These are phyloP conservation scores for Tetramorium simillimum DNA, from an alignment of 1,140 invertebrate genomes.

Conservation along the genomic window DNA sequence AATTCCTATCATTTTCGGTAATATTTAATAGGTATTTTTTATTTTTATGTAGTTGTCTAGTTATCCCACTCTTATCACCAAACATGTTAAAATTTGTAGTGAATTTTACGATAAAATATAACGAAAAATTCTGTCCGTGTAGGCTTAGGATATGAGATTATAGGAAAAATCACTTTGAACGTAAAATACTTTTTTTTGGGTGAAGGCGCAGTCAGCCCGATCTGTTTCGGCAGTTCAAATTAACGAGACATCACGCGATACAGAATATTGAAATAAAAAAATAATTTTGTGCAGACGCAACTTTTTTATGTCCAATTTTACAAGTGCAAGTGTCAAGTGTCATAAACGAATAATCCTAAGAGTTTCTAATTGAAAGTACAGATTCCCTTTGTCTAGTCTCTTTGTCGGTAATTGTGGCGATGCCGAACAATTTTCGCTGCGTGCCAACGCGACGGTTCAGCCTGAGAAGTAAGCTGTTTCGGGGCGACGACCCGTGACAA, in stretches of 20 bases:
- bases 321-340: neutral
- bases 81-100: too few species aligned
- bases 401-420: neutral
- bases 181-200: too few species aligned
- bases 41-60: too few species aligned
- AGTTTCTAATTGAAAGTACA: neutral
- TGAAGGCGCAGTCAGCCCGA: neutral
- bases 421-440: neutral
- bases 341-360: neutral
- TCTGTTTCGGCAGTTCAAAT: neutral
- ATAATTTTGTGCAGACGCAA: neutral
- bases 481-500: neutral
- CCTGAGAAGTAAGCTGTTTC: conserved; percentile 16
- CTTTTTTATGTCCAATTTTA: neutral
- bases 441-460: neutral
- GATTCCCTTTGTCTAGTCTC: neutral
- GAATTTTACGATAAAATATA: too few species aligned
- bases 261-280: neutral
- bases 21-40: too few species aligned
- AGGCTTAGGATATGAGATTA: too few species aligned
- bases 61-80: too few species aligned
- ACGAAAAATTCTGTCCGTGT: too few species aligned
- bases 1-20: too few species aligned
- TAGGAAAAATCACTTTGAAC: too few species aligned
- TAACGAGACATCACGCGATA: neutral